phyloP scores from a whole-genome alignment of 2,113 vertebrate species.

The Dicrurus megarhynchus region DNA sequence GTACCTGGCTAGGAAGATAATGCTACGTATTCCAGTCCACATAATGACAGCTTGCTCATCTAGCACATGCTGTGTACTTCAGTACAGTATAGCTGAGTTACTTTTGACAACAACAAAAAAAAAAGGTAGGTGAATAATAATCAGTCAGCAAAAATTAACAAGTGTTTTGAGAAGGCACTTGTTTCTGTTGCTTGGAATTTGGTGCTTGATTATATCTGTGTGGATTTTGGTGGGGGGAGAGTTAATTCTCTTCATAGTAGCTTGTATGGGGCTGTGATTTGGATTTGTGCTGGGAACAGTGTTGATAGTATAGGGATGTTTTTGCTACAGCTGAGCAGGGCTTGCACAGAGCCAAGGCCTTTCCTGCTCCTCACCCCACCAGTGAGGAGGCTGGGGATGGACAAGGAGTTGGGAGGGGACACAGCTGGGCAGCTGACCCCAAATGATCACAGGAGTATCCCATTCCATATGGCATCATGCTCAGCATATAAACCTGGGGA shows the following conservation, averaged over 20 bases:
- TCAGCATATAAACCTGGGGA: neutral
- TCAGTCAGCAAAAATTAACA: neutral
- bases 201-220: neutral
- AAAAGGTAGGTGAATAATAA: neutral
- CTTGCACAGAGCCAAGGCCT: neutral
- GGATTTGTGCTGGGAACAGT: neutral
- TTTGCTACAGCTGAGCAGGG: neutral
- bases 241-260: neutral
- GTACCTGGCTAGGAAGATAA: neutral
- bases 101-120: neutral
- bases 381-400: fast-evolving
- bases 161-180: neutral
- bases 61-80: neutral
- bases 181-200: neutral
- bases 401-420: neutral
- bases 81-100: neutral
- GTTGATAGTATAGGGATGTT: too few relatives aligned
- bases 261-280: neutral
- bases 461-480: fast-evolving
- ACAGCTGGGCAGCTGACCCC: neutral
- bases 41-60: neutral
- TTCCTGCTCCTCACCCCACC: neutral
- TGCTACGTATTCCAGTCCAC: neutral
- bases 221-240: neutral
- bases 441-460: neutral